Evolutionary conservation across 2,797 vertebrate genomes (phyloP).

Genomic region (Etheostoma nigrum): DNA sequence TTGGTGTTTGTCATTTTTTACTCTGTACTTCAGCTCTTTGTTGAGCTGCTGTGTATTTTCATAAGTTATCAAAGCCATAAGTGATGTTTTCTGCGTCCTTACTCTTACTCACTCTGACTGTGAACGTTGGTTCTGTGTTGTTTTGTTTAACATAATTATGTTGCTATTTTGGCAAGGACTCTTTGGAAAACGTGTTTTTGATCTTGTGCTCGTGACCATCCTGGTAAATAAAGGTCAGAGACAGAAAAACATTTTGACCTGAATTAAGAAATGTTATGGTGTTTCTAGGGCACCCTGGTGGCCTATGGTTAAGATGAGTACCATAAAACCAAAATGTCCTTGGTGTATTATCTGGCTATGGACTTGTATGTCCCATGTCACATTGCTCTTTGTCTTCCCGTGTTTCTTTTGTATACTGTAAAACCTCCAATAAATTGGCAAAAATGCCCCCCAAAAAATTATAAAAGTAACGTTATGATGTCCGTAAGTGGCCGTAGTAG

Average conservation of each 20-base stretch:
- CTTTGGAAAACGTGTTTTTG: constrained; percentile 42
- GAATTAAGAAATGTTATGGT: constrained; percentile 54
- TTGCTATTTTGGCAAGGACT: constrained; percentile 35
- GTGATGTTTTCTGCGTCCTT: background rate
- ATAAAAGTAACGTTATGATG: background rate
- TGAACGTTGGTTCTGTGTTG: constrained; percentile 22
- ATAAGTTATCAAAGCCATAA: too few relatives aligned
- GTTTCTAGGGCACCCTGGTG: constrained; percentile 45
- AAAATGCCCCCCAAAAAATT: background rate
- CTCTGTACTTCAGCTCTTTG: background rate
- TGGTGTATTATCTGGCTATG: constrained; percentile 19
- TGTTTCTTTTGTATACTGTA: constrained; percentile 32
- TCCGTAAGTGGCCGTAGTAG: background rate
- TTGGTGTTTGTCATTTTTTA: too few relatives aligned
- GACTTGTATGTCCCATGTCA: constrained; percentile 32
- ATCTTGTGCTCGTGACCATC: constrained; percentile 51
- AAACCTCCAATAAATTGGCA: constrained; percentile 12
- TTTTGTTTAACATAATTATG: constrained; percentile 41
- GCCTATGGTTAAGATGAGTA: constrained; percentile 42
- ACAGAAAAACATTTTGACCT: constrained; percentile 55
- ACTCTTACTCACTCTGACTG: constrained; percentile 5
- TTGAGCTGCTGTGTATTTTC: background rate
- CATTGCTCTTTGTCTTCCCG: constrained; percentile 27
- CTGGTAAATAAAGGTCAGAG: constrained; percentile 52
- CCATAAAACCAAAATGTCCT: constrained; percentile 43